These are phyloP conservation scores for Ceramica pisi DNA, from an alignment of 2,888 invertebrate species.

Conservation along the genomic window DNA sequence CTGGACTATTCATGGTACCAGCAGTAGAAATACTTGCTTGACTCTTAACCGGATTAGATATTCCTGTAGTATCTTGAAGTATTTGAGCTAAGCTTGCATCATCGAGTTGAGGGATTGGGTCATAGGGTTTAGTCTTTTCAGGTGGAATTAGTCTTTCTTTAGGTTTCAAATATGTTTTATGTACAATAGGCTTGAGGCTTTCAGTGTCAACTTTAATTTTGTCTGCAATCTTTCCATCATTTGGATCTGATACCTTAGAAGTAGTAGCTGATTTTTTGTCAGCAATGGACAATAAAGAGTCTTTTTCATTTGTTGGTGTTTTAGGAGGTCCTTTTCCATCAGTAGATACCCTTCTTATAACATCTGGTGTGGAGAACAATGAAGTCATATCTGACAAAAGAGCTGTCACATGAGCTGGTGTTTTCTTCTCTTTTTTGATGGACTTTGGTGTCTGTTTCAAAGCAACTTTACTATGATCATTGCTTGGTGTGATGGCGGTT, in stretches of 20 bases:
- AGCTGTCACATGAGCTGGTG: slow-evolving; percentile 91
- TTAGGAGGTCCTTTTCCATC: slow-evolving; percentile 87
- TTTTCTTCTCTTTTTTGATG: slow-evolving; percentile 90
- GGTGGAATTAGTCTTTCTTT: slow-evolving; percentile 72
- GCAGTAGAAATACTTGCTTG: slow-evolving; percentile 78
- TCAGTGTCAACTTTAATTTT: slow-evolving; percentile 68
- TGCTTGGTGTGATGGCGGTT: slow-evolving; percentile 59
- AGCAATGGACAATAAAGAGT: slow-evolving; percentile 64
- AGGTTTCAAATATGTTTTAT: slow-evolving; percentile 76
- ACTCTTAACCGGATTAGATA: slow-evolving; percentile 76
- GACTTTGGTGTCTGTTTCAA: slow-evolving; percentile 84
- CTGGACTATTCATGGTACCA: slow-evolving; percentile 86
- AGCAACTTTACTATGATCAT: slow-evolving; percentile 81
- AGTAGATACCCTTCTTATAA: slow-evolving; percentile 93
- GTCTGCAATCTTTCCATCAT: slow-evolving; percentile 65
- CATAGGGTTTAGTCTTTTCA: slow-evolving; percentile 82
- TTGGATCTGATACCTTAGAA: slow-evolving; percentile 63
- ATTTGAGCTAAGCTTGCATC: slow-evolving; percentile 88
- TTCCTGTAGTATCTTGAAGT: slow-evolving; percentile 83
- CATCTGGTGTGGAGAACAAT: slow-evolving; percentile 95
- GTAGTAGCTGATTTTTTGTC: slow-evolving; percentile 70
- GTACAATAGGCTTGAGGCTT: slow-evolving; percentile 69
- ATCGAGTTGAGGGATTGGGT: slow-evolving; percentile 87
- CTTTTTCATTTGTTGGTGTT: slow-evolving; percentile 82
- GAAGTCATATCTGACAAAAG: slow-evolving; percentile 92